Evolutionary conservation across 2,888 invertebrate species (phyloP), one percentile per base, ranked within the genome.

Genomic region (Philhelius pedissequus): DNA sequence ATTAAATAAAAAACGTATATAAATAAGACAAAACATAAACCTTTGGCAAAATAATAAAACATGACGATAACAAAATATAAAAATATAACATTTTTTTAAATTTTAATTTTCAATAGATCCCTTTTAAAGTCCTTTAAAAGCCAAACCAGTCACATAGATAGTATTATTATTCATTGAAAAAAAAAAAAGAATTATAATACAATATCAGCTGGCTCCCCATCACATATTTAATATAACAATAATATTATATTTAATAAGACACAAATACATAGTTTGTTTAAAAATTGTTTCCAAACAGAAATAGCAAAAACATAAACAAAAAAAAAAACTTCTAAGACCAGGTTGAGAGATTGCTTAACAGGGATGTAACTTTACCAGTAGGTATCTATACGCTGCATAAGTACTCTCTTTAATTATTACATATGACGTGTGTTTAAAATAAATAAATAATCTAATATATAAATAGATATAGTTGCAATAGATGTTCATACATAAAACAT

Each of bases 41-140:
- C 22, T 78, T 71, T 79, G 79, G 83, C 77, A 62, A 22, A 74
- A n/a, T n/a, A n/a, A 75, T 68, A 75, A 77, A 52, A 64, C 56
- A 43, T 32, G 76, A 80, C 52, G 60, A 77, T 66, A 56, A 30
- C n/a, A 48, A 64, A 58, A 62, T 25, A 70, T 45, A 56, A 25
- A 66, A n/a, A 80, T 73, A 80, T 73, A 80, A 80, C 68, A 54
- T n/a, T 76, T 74, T n/a, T 8, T 6, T 60, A 54, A 66, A 69
- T 70, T 84, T 78, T 87, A 27, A 78, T 87, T 87, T 87, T 86
- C 87, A 87, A 87, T 87, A 87, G 87, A 82, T 62, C 78, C 87
- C 87, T 71, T 35, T 69, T 73, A 66, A 69, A 83, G 73, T 84
- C 86, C 87, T 74, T 68, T 15, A 84, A 87, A 86, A 68, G 75